A percentile compares a stretch with the other conserved stretches of the same genome.
Evolutionary conservation across 1,140 invertebrate genomes (phyloP).

Genomic region (Caenorhabditis tropicalis): DNA sequence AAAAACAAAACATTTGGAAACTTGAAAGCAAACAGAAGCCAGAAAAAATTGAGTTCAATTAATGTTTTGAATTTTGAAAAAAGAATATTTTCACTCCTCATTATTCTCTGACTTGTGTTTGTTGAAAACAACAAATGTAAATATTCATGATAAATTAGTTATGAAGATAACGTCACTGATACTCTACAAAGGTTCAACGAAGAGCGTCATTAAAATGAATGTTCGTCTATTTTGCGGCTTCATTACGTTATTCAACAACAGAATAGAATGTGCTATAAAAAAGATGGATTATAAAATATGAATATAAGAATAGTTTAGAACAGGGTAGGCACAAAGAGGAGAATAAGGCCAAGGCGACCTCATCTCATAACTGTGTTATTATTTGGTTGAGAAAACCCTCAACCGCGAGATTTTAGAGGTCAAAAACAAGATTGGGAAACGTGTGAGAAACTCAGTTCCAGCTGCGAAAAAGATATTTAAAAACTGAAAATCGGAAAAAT

Average conservation of each 20-base stretch:
- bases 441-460: not conserved
- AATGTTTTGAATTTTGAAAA: too few relatives aligned
- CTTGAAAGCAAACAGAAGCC: too few relatives aligned
- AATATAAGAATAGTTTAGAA: not conserved
- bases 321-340: not conserved
- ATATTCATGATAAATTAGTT: too few relatives aligned
- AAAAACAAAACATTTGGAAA: too few relatives aligned
- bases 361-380: not conserved
- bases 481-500: too few relatives aligned
- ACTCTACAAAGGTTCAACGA: not conserved
- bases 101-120: too few relatives aligned
- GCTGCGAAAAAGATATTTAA: not conserved
- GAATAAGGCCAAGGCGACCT: constrained; percentile 16
- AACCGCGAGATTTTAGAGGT: not conserved
- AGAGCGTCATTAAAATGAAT: not conserved
- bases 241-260: not conserved
- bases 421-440: not conserved
- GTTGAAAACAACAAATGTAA: too few relatives aligned
- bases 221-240: not conserved
- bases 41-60: too few relatives aligned
- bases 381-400: not conserved
- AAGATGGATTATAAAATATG: not conserved
- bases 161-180: too few relatives aligned
- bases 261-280: not conserved
- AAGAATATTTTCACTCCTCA: too few relatives aligned